Evolutionary conservation across 2,888 invertebrate species (phyloP).

Genomic region (Callyntrura sp.): DNA sequence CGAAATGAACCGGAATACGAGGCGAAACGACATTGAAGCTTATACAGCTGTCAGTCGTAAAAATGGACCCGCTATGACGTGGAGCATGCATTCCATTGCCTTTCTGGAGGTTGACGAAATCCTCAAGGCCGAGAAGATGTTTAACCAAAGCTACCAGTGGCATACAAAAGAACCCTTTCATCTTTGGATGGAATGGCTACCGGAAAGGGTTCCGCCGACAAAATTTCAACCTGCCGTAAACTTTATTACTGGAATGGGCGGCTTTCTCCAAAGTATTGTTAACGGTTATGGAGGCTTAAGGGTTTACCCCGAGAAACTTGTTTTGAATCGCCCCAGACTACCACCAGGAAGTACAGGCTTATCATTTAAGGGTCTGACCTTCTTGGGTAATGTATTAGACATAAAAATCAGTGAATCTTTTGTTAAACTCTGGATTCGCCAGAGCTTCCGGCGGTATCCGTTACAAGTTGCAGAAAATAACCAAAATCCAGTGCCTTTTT

Average conservation of each 20-base stretch:
- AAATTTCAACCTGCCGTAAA: conserved; percentile 85
- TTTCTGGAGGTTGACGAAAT: conserved; percentile 85
- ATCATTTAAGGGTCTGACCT: neutral
- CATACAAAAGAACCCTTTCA: conserved; percentile 85
- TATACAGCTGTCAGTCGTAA: conserved; percentile 85
- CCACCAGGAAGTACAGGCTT: no score
- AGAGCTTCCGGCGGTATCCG: neutral
- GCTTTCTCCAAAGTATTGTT: conserved; percentile 85
- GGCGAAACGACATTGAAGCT: conserved; percentile 85
- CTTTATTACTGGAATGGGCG: conserved; percentile 86
- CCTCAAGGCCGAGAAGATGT: conserved; percentile 84
- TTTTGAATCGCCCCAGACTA: no score
- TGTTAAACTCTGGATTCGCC: neutral
- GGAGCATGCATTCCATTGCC: conserved; percentile 86
- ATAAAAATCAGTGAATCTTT: neutral
- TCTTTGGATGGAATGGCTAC: conserved; percentile 87
- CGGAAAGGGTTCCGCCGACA: no score
- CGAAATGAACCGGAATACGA: conserved; percentile 84
- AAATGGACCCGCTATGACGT: conserved; percentile 86
- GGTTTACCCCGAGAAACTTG: conserved; percentile 80
- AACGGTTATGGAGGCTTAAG: conserved; percentile 86
- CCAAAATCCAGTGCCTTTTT: neutral
- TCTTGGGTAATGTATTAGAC: neutral
- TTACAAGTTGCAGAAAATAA: neutral
- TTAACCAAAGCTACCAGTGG: conserved; percentile 84